These are phyloP conservation scores for Tetrax tetrax DNA, from an alignment of 2,113 vertebrate species.

Conservation along the genomic window DNA sequence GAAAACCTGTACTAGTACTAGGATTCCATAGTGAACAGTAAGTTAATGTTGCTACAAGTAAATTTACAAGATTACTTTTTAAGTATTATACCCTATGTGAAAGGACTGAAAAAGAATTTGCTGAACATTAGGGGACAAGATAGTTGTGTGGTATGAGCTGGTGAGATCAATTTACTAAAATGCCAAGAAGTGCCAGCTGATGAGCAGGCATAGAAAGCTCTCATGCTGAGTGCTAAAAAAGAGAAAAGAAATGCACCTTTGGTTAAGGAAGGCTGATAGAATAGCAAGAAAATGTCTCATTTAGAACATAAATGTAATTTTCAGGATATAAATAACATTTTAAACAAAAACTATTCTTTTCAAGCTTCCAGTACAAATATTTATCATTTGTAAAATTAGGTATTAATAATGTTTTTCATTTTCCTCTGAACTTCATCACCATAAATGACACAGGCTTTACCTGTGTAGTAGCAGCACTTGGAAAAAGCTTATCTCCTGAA, in stretches of 20 bases:
- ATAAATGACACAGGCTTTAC: background rate
- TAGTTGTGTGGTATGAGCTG: background rate
- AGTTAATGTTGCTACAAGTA: background rate
- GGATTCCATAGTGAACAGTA: background rate
- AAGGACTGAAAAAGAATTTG: background rate
- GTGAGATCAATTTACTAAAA: slow-evolving; percentile 4
- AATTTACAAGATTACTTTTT: background rate
- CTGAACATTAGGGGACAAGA: background rate
- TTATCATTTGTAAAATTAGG: background rate
- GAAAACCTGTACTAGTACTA: background rate
- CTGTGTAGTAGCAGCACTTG: background rate
- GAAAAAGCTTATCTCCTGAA: background rate
- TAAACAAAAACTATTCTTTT: background rate
- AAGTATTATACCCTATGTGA: background rate
- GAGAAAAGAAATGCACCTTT: background rate
- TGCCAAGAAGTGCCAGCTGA: slow-evolving; percentile 7
- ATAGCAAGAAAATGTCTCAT: background rate
- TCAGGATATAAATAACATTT: background rate
- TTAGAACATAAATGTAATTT: background rate
- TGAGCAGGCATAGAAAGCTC: background rate
- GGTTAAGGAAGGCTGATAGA: background rate
- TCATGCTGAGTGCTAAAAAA: background rate
- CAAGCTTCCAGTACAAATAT: background rate
- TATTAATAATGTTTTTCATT: background rate
- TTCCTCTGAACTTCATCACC: background rate